Conservation (phyloP, 2,797 vertebrate species). For the Helarctos malayanus region DNA sequence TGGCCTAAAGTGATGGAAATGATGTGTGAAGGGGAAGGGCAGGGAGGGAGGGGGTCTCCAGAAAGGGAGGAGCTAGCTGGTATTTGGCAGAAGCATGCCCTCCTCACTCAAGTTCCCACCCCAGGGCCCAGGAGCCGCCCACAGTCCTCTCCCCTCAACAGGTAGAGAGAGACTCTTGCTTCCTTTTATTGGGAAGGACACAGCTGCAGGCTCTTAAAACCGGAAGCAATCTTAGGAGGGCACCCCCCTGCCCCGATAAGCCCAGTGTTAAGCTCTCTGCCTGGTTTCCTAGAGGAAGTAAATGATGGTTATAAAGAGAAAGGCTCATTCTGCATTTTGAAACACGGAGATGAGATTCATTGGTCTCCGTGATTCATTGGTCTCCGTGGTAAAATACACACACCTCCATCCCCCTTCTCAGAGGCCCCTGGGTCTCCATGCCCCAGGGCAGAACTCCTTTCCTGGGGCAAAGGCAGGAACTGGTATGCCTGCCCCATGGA, state of each 20-base stretch:
- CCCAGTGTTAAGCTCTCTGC: neutral
- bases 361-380: neutral
- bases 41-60: neutral
- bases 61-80: neutral
- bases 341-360: neutral
- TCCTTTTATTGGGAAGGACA: neutral
- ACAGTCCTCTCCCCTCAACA: constrained; percentile 39
- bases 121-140: neutral
- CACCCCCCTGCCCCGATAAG: neutral
- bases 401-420: neutral
- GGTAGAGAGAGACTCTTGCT: neutral
- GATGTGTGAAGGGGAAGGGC: constrained; percentile 52
- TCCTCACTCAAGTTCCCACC: neutral
- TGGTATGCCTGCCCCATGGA: accelerated
- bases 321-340: neutral
- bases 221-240: neutral
- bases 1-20: constrained; percentile 71
- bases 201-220: neutral
- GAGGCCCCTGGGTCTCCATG: neutral
- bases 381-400: neutral
- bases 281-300: neutral
- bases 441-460: neutral
- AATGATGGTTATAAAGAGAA: neutral
- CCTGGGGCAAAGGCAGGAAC: neutral
- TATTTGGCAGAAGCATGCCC: neutral